Percentiles rank a stretch among this genome's conserved stretches.
phyloP scores from a whole-genome alignment of 2,797 vertebrate species.

The Peromyscus melanophrys region DNA sequence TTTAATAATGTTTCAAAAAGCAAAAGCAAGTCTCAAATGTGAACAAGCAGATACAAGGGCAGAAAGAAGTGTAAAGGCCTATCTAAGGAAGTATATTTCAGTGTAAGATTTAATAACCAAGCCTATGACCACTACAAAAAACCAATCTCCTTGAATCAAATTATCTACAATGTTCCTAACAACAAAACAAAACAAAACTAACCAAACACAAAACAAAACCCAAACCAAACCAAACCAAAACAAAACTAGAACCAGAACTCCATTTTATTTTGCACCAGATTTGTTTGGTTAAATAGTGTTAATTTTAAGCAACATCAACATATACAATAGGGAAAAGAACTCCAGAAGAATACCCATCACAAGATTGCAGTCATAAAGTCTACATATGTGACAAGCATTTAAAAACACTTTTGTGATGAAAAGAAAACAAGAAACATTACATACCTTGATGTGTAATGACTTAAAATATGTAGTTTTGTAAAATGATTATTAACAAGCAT shows the following conservation, averaged over 20 bases:
- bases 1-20: constrained; percentile 3
- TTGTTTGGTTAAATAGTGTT: constrained; percentile 38
- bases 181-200: constrained; percentile 10
- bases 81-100: constrained; percentile 57
- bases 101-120: not conserved
- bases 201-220: constrained; percentile 42
- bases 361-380: constrained; percentile 46
- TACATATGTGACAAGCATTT: constrained; percentile 70
- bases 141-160: constrained; percentile 33
- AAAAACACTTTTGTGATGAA: constrained; percentile 80
- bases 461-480: constrained; percentile 83
- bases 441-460: constrained; percentile 83
- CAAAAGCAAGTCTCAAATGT: not conserved
- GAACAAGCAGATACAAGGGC: constrained; percentile 31
- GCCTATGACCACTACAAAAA: not conserved
- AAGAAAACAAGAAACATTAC: constrained; percentile 80
- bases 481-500: constrained; percentile 87
- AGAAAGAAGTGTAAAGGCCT: constrained; percentile 24
- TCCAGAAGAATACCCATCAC: constrained; percentile 76
- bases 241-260: not conserved
- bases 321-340: constrained; percentile 71
- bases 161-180: constrained; percentile 38
- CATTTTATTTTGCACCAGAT: not conserved
- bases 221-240: not conserved
- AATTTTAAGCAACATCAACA: constrained; percentile 59